These are phyloP conservation scores for Cartodere bifasciata DNA, from an alignment of 2,888 invertebrate genomes.

Conservation along the genomic window DNA sequence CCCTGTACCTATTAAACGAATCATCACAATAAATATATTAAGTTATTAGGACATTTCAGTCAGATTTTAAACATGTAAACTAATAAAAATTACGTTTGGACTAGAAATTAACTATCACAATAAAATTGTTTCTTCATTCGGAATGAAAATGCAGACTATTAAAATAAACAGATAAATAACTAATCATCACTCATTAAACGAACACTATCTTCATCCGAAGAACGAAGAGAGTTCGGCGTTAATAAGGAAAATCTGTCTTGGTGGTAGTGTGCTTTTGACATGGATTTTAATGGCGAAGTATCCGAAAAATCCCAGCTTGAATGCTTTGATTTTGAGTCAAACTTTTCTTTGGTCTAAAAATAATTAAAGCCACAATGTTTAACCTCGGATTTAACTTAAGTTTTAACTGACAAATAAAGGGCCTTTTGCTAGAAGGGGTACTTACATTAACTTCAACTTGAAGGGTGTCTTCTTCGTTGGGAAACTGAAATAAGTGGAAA, in stretches of 20 bases:
- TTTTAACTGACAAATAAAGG: background rate
- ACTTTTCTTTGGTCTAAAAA: conserved; percentile 23
- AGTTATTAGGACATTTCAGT: no score
- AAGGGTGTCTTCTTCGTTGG: conserved; percentile 35
- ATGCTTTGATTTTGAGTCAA: conserved; percentile 28
- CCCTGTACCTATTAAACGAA: no score
- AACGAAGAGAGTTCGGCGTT: conserved; percentile 39
- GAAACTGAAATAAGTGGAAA: conserved; percentile 42
- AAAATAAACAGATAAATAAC: no score
- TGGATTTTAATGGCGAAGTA: conserved; percentile 24
- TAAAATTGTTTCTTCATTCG: no score
- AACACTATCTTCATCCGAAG: conserved; percentile 42
- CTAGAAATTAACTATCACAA: no score
- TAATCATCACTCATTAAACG: conserved; percentile 37
- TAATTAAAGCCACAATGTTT: background rate
- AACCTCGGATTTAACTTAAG: background rate
- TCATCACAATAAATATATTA: no score
- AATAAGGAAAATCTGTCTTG: conserved; percentile 40
- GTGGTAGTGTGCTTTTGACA: conserved; percentile 30
- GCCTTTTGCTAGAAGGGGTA: conserved; percentile 2
- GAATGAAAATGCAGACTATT: no score
- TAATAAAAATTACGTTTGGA: no score
- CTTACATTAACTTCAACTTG: conserved; percentile 32
- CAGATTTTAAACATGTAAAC: no score
- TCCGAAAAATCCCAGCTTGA: conserved; percentile 30